These are phyloP conservation scores for Turritopsis rubra DNA, from an alignment of 30 jellyfish, hydroid and myxozoan species.

Conservation along the genomic window DNA sequence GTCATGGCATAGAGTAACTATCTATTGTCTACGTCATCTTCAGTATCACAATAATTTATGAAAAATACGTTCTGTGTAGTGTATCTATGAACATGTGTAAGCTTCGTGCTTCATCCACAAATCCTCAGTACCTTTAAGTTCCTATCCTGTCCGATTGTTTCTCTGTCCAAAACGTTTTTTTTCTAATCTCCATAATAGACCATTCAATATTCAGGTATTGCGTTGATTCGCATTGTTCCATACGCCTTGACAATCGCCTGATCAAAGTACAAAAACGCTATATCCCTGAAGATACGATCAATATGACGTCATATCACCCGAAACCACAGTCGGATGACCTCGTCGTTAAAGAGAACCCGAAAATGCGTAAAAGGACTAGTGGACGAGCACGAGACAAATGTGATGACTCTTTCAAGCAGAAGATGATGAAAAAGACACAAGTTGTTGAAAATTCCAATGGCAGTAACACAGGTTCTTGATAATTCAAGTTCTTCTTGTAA, in stretches of 20 bases:
- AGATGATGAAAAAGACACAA: neutral
- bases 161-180: neutral
- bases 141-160: neutral
- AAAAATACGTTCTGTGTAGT: neutral
- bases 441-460: neutral
- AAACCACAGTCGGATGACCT: neutral
- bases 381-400: neutral
- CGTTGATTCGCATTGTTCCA: slow-evolving; percentile 28
- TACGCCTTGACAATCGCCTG: slow-evolving; percentile 30
- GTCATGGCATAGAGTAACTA: slow-evolving; percentile 33
- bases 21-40: neutral
- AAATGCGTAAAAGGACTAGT: slow-evolving; percentile 10
- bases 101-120: too few species aligned
- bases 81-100: too few species aligned
- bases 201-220: slow-evolving; percentile 16
- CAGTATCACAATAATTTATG: neutral
- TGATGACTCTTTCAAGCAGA: neutral
- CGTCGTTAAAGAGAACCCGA: neutral
- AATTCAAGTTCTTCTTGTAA: too few species aligned
- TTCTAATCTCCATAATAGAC: neutral
- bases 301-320: slow-evolving; percentile 20
- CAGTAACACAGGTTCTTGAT: neutral
- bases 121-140: too few species aligned
- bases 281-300: slow-evolving; percentile 39
- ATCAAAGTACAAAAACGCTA: slow-evolving; percentile 32